Percentiles rank a stretch among this genome's conserved stretches.
Evolutionary conservation across 2,797 vertebrate genomes (phyloP).

Genomic region (Sphenodon punctatus): DNA sequence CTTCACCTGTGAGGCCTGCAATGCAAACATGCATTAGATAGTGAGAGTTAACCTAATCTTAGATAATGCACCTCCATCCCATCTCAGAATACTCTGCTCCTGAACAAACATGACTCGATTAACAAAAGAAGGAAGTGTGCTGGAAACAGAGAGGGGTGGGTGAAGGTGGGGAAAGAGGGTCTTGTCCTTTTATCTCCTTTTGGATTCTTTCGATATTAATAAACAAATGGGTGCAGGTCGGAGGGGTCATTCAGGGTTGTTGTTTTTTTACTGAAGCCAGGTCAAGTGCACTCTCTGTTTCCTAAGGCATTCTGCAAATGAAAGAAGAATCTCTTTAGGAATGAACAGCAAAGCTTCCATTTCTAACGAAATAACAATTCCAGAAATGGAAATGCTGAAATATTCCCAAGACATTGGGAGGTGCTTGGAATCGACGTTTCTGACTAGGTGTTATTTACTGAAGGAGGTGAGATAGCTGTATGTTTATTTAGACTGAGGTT

Average conservation of each 20-base stretch:
- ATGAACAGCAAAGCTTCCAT: background rate
- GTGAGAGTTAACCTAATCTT: background rate
- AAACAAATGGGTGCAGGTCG: background rate
- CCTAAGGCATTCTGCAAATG: conserved; percentile 5
- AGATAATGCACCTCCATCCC: background rate
- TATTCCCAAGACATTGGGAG: background rate
- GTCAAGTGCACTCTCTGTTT: background rate
- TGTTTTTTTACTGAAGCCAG: background rate
- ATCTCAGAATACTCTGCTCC: background rate
- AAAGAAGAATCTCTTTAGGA: conserved; percentile 5
- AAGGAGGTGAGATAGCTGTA: background rate
- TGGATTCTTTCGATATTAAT: conserved; percentile 17
- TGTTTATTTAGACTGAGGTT: background rate
- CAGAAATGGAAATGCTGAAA: background rate
- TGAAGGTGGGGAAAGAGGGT: background rate
- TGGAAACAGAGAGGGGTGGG: background rate
- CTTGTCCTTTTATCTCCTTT: background rate
- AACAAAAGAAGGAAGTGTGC: background rate
- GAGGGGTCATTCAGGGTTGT: background rate
- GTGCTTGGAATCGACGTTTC: background rate
- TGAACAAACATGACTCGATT: background rate
- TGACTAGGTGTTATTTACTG: background rate
- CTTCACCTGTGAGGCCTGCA: background rate
- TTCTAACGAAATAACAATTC: conserved; percentile 11
- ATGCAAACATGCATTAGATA: background rate